Evolutionary conservation across 2,888 invertebrate genomes (phyloP), one percentile per base, ranked within the genome.

Genomic region (Sinodicranocentrus sp.): DNA sequence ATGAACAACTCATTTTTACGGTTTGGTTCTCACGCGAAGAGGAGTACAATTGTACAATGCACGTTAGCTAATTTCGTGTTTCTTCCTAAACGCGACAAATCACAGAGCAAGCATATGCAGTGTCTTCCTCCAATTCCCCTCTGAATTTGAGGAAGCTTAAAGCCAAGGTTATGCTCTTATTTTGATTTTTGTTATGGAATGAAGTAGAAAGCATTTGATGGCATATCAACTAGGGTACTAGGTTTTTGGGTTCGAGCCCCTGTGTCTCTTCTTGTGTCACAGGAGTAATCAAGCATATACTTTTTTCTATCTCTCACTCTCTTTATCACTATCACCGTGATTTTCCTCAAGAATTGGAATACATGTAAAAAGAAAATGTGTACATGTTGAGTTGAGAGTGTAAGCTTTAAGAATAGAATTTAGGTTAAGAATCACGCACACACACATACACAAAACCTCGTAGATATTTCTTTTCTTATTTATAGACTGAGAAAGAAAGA

Each of bases 171-270:
- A 48, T 57, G 25, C 8, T 57, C 57, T 57, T 25, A 57, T 57
- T 57, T 19, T 3, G 25, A 57, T 25, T 57, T 19, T 17, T 57
- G 25, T 57, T 57, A 57, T 25, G 57, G 25, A 23, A 6, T 19
- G 54, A 39, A 8, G 8, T 63, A 63, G 63, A 63, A 63, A 63
- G 63, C 63, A 63, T 33, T 17, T 3, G 10, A 48, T 48, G 5
- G 39, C 23, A 48, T 44, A 79, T 79, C 79, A 79, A 79, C 79
- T 70, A 71, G 79, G 79, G 79, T 71, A 79, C 79, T 79, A 79
- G 79, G 79, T 79, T 79, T 79, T 79, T 79, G 79, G 79, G 79
- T 71, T 79, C 79, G 70, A 71, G 70, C 61, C 71, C 77, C 57
- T 54, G 57, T 65, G 52, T 44, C 43, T 70, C 17, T 17, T 63